These are phyloP conservation scores for Paracanthobrama guichenoti DNA, from an alignment of 2,113 vertebrate species.

Conservation along the genomic window DNA sequence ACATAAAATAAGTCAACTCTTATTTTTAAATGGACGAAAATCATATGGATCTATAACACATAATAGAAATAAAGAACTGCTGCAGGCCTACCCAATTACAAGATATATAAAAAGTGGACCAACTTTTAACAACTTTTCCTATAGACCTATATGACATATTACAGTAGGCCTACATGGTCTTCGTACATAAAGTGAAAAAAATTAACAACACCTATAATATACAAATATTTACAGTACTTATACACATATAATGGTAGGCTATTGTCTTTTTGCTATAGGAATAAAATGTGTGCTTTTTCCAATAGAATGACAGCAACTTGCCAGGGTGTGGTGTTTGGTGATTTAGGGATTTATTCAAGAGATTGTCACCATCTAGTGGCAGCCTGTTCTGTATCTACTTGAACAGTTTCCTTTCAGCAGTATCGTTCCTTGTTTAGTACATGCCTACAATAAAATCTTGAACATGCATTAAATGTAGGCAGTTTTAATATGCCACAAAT, in stretches of 20 bases:
- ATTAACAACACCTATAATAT: background rate
- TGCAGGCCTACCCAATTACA: background rate
- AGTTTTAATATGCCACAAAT: background rate
- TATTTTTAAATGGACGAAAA: background rate
- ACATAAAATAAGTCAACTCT: background rate
- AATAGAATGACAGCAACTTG: background rate
- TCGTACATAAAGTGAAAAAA: background rate
- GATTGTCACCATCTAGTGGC: constrained; percentile 60
- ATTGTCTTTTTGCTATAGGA: background rate
- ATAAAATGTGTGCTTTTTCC: background rate
- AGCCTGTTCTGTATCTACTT: background rate
- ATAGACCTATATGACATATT: background rate
- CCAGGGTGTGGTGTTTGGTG: background rate
- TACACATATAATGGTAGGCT: background rate
- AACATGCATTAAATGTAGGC: background rate
- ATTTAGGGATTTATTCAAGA: background rate
- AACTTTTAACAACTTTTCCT: background rate
- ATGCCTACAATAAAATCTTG: background rate
- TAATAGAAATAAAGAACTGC: background rate
- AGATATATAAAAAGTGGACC: background rate
- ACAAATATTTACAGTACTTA: background rate
- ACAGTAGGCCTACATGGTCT: background rate
- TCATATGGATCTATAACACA: background rate
- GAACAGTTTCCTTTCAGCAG: background rate
- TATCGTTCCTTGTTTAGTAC: background rate